A percentile compares a stretch with the other conserved stretches of the same genome.
phyloP scores from a whole-genome alignment of 2,797 vertebrate species.

The Sylvia borin region DNA sequence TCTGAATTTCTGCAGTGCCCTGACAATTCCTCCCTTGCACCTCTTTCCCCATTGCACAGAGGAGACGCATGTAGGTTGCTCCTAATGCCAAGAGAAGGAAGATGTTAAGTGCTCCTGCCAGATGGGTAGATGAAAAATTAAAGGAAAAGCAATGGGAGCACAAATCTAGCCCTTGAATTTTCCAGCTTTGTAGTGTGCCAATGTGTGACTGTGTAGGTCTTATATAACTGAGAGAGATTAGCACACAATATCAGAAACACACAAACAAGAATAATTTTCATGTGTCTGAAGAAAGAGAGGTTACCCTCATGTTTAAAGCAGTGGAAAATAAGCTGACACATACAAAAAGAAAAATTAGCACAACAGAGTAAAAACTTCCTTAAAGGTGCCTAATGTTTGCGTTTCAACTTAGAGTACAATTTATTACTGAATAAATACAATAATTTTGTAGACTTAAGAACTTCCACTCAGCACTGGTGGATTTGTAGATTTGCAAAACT shows the following conservation, averaged over 20 bases:
- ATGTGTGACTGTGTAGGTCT: not conserved
- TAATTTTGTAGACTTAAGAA: not conserved
- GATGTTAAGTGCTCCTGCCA: not conserved
- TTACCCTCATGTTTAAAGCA: not conserved
- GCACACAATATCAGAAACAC: not conserved
- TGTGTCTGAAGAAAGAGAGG: not conserved
- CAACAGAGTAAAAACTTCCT: not conserved
- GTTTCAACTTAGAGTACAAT: not conserved
- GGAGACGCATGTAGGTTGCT: not conserved
- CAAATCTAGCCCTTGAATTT: not conserved
- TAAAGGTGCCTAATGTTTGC: not conserved
- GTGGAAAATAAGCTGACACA: not conserved
- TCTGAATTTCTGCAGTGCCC: not conserved
- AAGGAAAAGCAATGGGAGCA: not conserved
- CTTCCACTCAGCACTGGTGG: not conserved
- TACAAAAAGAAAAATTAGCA: not conserved
- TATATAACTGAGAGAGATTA: not conserved
- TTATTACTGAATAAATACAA: not conserved
- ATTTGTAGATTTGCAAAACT: not conserved
- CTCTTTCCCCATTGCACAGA: not conserved
- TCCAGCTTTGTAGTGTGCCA: not conserved
- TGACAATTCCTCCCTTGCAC: not conserved
- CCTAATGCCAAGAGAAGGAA: not conserved
- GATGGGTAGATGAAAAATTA: not conserved
- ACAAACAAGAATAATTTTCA: not conserved